These are phyloP conservation scores for Mantis religiosa DNA, from an alignment of 2,888 invertebrate genomes.

Conservation along the genomic window DNA sequence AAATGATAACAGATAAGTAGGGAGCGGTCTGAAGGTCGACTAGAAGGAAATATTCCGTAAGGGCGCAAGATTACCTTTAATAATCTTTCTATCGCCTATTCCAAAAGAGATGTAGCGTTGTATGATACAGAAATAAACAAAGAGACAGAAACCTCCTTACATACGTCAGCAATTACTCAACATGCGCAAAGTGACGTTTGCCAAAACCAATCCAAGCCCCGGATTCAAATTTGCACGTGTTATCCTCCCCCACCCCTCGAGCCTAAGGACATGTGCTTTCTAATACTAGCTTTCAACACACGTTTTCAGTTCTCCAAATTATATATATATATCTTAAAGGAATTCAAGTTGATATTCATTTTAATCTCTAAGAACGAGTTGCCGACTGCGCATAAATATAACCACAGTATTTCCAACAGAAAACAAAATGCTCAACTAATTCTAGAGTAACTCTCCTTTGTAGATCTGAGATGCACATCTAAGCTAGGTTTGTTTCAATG, in stretches of 20 bases:
- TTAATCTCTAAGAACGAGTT: not conserved
- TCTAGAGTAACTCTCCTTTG: not conserved
- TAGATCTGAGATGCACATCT: not conserved
- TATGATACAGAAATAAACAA: no score
- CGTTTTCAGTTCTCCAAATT: not conserved
- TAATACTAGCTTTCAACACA: not conserved
- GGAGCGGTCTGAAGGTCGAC: not conserved
- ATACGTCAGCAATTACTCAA: not conserved
- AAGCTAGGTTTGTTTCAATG: not conserved
- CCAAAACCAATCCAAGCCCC: not conserved
- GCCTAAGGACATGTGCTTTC: not conserved
- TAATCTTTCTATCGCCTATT: not conserved
- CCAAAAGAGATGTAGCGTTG: no score
- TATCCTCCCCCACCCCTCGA: not conserved
- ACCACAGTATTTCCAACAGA: not conserved
- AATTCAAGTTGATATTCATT: not conserved
- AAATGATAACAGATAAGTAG: not conserved
- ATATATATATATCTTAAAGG: not conserved
- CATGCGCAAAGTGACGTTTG: not conserved
- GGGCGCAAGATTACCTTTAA: not conserved
- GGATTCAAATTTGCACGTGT: not conserved
- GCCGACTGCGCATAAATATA: not conserved
- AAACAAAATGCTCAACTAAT: not conserved
- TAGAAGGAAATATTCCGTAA: not conserved
- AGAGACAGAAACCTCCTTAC: no score